Conservation (phyloP, 2,113 vertebrate genomes). For the Meriones unguiculatus region DNA sequence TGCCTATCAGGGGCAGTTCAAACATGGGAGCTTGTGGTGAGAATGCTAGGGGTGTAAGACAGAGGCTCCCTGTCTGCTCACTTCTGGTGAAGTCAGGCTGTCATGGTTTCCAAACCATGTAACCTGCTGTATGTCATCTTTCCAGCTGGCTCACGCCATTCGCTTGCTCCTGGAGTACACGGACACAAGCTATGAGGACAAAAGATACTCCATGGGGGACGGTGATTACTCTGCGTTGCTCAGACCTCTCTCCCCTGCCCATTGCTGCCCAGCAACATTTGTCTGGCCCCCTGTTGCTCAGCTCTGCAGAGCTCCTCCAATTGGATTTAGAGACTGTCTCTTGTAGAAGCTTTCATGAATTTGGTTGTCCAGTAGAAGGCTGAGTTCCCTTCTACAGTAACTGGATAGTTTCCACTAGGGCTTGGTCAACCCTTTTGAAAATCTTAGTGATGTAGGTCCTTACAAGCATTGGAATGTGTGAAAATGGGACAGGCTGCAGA, state of each 20-base stretch:
- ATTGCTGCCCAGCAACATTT: neutral
- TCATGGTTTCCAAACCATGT: neutral
- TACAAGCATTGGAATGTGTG: no score
- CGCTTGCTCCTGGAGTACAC: slow-evolving; percentile 92
- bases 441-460: neutral
- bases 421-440: neutral
- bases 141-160: slow-evolving; percentile 88
- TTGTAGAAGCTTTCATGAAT: neutral
- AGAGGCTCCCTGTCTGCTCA: no score
- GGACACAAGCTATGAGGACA: slow-evolving; percentile 88
- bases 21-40: neutral
- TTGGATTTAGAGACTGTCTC: neutral
- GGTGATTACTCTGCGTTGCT: slow-evolving; percentile 77
- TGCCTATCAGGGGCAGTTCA: neutral
- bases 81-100: no score
- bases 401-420: neutral
- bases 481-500: neutral
- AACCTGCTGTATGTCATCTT: accelerated
- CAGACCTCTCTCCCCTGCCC: neutral
- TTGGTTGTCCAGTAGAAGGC: neutral
- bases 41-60: neutral
- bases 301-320: neutral
- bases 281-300: neutral
- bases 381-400: neutral
- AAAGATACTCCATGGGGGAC: slow-evolving; percentile 87